Evolutionary conservation across 2,797 vertebrate species (phyloP).

Genomic region (Phoebastria nigripes): DNA sequence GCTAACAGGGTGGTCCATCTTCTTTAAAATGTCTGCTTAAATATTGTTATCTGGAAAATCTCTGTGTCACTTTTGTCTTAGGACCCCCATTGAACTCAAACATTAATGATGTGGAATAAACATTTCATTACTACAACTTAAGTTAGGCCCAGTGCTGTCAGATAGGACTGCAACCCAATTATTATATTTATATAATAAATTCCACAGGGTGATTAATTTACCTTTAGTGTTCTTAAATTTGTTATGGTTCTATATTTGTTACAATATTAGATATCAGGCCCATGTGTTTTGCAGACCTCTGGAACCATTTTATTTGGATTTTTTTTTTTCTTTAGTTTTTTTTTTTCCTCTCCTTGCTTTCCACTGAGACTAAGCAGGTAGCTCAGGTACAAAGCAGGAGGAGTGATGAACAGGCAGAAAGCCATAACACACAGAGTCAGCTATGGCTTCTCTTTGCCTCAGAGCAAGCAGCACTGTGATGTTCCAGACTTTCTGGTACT

Average conservation of each 20-base stretch:
- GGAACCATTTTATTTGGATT: not conserved
- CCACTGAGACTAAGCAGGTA: not conserved
- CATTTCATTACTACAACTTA: not conserved
- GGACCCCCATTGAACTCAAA: not conserved
- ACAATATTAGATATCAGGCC: not conserved
- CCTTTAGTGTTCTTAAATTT: not conserved
- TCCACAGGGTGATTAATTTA: not conserved
- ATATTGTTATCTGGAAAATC: not conserved
- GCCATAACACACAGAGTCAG: not conserved
- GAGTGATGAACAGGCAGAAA: not conserved
- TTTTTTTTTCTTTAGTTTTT: not conserved
- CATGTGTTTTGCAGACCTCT: not conserved
- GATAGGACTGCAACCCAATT: not conserved
- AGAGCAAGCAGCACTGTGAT: not conserved
- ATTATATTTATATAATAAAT: not conserved
- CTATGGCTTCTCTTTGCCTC: not conserved
- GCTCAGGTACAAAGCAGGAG: not conserved
- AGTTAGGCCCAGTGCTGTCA: not conserved
- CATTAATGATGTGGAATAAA: not conserved
- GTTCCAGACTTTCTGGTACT: not conserved
- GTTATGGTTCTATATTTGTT: not conserved
- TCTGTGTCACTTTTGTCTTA: not conserved
- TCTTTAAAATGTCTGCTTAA: not conserved
- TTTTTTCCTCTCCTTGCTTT: not conserved
- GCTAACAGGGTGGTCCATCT: not conserved